Percentiles rank a stretch among this genome's conserved stretches.
These are phyloP conservation scores for Spea hammondii DNA, from an alignment of 2,797 vertebrate genomes.

Conservation along the genomic window DNA sequence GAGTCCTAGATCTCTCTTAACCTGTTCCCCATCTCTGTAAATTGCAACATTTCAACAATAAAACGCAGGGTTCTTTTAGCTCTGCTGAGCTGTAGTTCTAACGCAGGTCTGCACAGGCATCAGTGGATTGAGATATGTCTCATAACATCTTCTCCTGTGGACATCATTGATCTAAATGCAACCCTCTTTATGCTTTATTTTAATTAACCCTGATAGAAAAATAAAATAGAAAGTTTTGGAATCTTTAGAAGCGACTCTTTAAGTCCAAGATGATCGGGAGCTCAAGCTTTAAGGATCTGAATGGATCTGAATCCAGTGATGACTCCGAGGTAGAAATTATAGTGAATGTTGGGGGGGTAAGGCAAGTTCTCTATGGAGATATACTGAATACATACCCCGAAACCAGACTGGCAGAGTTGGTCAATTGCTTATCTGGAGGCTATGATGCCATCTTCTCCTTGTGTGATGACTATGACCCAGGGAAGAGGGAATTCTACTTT, in stretches of 20 bases:
- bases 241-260: no score
- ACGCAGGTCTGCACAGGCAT: no score
- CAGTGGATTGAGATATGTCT: no score
- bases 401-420: conserved; percentile 86
- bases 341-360: conserved; percentile 91
- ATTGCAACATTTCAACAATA: no score
- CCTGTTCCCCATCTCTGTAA: neutral
- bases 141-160: no score
- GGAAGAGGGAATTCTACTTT: conserved; percentile 91
- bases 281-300: conserved; percentile 74
- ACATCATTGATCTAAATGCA: no score
- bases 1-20: neutral
- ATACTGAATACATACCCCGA: conserved; percentile 86
- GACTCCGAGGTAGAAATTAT: conserved; percentile 75
- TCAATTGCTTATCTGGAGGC: conserved; percentile 76
- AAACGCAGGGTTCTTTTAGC: no score
- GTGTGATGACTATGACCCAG: conserved; percentile 92
- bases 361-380: conserved; percentile 83
- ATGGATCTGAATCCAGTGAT: conserved; percentile 67
- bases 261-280: conserved; percentile 72
- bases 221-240: no score
- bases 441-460: conserved; percentile 82
- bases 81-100: no score
- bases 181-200: no score
- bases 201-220: no score